Evolutionary conservation across 2,888 invertebrate genomes (phyloP).

Genomic region (Willowsia nigromaculata): DNA sequence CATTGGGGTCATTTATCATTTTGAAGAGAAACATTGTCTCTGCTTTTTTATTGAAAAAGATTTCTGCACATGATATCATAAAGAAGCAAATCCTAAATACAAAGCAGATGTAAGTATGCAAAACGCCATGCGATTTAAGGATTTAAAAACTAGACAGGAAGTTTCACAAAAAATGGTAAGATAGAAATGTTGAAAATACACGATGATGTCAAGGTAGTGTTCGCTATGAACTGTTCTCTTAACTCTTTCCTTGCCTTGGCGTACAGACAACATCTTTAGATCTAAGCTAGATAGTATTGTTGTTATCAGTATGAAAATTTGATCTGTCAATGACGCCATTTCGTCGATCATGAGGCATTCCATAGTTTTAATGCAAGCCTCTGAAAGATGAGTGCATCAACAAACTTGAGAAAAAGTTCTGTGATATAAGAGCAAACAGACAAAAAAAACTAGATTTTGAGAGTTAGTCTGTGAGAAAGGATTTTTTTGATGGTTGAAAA

Average conservation of each 20-base stretch:
- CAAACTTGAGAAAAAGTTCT: not conserved
- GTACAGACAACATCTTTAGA: too few species aligned
- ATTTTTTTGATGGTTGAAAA: not conserved
- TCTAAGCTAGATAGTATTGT: too few species aligned
- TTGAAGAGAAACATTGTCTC: constrained; percentile 33
- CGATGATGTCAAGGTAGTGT: constrained; percentile 44
- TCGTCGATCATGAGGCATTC: too few species aligned
- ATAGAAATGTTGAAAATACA: constrained; percentile 34
- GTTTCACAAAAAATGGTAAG: not conserved
- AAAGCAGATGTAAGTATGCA: constrained; percentile 37
- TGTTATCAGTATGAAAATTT: too few species aligned
- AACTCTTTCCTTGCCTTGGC: too few species aligned
- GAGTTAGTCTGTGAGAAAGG: not conserved
- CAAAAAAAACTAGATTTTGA: not conserved
- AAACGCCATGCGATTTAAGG: not conserved
- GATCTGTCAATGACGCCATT: too few species aligned
- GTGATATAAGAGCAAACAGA: not conserved
- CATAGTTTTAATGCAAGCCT: too few species aligned
- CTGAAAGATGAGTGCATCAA: too few species aligned
- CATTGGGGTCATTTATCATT: constrained; percentile 14
- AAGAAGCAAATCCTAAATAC: not conserved
- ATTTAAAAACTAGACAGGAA: not conserved
- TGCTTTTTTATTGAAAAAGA: constrained; percentile 19
- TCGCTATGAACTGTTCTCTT: too few species aligned
- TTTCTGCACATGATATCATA: not conserved